phyloP scores from a whole-genome alignment of 2,113 vertebrate genomes.

The Lycocorax pyrrhopterus region DNA sequence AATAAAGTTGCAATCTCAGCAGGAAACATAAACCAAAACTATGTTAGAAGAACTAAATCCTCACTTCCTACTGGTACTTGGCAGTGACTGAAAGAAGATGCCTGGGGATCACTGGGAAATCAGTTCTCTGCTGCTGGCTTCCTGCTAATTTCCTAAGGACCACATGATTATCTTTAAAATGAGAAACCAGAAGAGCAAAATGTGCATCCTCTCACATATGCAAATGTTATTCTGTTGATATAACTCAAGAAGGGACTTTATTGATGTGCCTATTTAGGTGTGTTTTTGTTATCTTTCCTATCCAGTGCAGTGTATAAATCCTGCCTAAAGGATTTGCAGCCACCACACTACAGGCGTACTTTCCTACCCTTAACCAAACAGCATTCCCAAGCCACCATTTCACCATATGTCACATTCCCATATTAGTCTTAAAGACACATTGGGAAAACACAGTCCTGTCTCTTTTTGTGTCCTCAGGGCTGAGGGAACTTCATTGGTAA shows the following conservation, averaged over 20 bases:
- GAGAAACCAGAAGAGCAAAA: conserved; percentile 34
- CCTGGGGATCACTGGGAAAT: conserved; percentile 47
- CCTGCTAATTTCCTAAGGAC: conserved; percentile 54
- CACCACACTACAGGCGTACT: neutral
- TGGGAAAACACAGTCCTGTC: neutral
- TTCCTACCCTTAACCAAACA: neutral
- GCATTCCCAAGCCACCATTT: neutral
- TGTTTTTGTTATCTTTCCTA: neutral
- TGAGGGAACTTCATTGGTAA: neutral
- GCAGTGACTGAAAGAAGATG: conserved; percentile 44
- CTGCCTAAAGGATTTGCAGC: neutral
- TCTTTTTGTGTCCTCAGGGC: neutral
- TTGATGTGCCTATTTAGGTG: neutral
- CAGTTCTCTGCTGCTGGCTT: conserved; percentile 19
- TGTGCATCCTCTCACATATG: conserved; percentile 7
- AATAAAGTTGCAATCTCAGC: conserved; percentile 55
- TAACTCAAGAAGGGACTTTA: neutral
- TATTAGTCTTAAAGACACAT: neutral
- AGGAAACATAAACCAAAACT: conserved; percentile 47
- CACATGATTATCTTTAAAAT: conserved; percentile 25
- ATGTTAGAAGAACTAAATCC: conserved; percentile 46
- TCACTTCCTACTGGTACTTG: conserved; percentile 49
- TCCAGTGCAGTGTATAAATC: neutral
- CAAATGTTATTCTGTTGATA: conserved; percentile 5
- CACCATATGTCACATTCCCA: neutral